A percentile compares a stretch with the other conserved stretches of the same genome.
phyloP scores from a whole-genome alignment of 2,888 invertebrate species.

The Nasonovia ribisnigri region DNA sequence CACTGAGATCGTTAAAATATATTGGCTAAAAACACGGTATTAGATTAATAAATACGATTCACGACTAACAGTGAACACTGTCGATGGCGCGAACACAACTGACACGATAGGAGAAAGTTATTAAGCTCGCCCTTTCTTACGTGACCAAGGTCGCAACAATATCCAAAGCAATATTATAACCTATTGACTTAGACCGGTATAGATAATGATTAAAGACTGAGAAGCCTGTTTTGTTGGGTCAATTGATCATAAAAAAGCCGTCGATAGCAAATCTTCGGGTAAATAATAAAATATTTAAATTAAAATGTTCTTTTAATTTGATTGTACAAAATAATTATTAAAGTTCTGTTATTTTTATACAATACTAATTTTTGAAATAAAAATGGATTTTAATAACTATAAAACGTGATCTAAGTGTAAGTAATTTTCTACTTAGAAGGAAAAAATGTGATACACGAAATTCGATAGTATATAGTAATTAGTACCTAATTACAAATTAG shows the following conservation, averaged over 20 bases:
- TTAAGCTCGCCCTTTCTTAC: constrained; percentile 64
- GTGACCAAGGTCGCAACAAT: constrained; percentile 58
- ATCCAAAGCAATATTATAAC: constrained; percentile 54
- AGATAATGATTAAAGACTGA: constrained; percentile 48
- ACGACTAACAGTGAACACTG: constrained; percentile 26
- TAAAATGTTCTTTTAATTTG: background rate
- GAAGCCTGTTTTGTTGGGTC: constrained; percentile 46
- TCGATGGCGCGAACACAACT: constrained; percentile 56
- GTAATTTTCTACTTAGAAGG: too few species aligned
- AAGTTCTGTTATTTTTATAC: background rate
- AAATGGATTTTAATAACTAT: background rate
- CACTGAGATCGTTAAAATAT: background rate
- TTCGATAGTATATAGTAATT: too few species aligned
- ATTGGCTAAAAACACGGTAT: background rate
- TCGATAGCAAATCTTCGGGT: constrained; percentile 22
- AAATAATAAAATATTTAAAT: constrained; percentile 34
- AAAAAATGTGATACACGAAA: too few species aligned
- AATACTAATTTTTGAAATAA: background rate
- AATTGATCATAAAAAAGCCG: constrained; percentile 32
- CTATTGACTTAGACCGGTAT: constrained; percentile 61
- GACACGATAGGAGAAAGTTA: constrained; percentile 57
- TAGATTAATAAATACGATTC: background rate
- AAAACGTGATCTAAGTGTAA: background rate
- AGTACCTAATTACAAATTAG: too few species aligned
- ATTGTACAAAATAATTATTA: background rate